Evolutionary conservation across 2,113 vertebrate species (phyloP), one percentile per base, ranked within the genome.

Genomic region (Cygnus atratus): DNA sequence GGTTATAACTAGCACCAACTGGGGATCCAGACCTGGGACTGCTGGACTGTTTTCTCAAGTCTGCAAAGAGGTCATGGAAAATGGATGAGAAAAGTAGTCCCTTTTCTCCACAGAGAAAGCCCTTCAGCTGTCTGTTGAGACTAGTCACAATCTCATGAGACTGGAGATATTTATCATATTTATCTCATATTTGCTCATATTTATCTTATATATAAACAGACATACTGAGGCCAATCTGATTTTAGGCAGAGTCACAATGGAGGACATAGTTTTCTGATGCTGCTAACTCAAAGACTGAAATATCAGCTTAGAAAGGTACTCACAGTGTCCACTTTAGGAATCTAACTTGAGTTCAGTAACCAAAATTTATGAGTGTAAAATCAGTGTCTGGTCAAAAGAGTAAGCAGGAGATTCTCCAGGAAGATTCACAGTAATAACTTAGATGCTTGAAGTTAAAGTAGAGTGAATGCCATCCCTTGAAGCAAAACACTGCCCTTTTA

Each of bases 401-500:
- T 67, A 92, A 81, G 28, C 13, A 80, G 19, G 13, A 7, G 50
- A 62, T 6, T 10, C 4, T 35, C 19, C 7, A 14, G 29, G 20
- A 81, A 50, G 74, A 71, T 59, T 88, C 55, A 55, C 11, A 55
- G 41, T 31, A 92, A 86, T 86, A 92, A 85, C 26, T 78, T 48
- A 78, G 52, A 22, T 29, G 8, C 29, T 46, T 66, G 35, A 95
- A 94, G 72, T 76, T 76, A 76, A 94, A 83, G 46, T 67, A 92
- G 72, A 80, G 28, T 74, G 55, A 83, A 71, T 39, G 50, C 24
- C 41, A 86, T 8, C 19, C 21, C 54, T 74, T 86, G n/a, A 94
- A 94, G 52, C 6, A 81, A 94, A 95, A 93, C 71, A 77, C 22
- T 85, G 50, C 29, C 35, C 50, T 94, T 87, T 87, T 85, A 85